Percentiles rank a stretch among this genome's conserved stretches.
Evolutionary conservation across 2,113 vertebrate species (phyloP).

Genomic region (Stegostoma tigrinum): DNA sequence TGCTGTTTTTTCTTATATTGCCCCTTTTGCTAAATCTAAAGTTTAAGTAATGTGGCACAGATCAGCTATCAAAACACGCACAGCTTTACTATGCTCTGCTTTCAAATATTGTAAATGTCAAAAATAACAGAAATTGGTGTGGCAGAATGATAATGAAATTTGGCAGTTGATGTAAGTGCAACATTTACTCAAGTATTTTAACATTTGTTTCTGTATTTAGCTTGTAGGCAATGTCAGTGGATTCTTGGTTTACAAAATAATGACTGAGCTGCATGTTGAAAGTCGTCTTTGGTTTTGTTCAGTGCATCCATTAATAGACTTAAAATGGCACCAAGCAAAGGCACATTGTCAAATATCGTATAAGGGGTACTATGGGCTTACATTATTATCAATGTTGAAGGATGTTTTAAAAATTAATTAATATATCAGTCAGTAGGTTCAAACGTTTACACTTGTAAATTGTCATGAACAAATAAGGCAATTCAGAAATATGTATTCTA

Average conservation of each 20-base stretch:
- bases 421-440: not conserved
- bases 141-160: not conserved
- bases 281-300: not conserved
- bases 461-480: not conserved
- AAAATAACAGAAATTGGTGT: not conserved
- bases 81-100: not conserved
- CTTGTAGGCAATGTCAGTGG: not conserved
- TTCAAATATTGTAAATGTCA: not conserved
- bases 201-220: not conserved
- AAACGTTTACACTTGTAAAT: slow-evolving; percentile 4
- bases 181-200: not conserved
- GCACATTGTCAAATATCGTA: not conserved
- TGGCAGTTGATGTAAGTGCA: not conserved
- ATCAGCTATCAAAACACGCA: not conserved
- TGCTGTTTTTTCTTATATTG: not conserved
- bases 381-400: not conserved
- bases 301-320: not conserved
- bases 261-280: not conserved
- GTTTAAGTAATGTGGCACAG: not conserved
- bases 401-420: not conserved
- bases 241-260: not conserved
- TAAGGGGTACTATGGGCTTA: not conserved
- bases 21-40: not conserved
- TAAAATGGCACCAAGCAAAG: not conserved
- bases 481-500: not conserved